Percentiles rank a stretch among this genome's conserved stretches.
phyloP scores from a whole-genome alignment of 2,113 vertebrate species.

The Cavia porcellus region DNA sequence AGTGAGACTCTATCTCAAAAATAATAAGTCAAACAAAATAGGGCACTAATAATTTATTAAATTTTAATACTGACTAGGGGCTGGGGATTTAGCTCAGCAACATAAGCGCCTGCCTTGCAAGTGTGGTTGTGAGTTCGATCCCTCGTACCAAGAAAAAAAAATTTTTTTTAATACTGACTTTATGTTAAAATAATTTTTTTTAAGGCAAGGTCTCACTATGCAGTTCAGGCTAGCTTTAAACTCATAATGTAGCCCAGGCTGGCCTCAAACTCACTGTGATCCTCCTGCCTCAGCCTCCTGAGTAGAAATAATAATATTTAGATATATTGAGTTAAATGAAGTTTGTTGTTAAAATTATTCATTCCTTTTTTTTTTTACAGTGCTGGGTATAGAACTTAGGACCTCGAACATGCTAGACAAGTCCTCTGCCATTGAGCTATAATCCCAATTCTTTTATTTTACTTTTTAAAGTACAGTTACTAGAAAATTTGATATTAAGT shows the following conservation, averaged over 20 bases:
- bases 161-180: slow-evolving; percentile 2
- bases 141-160: no score
- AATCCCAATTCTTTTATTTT: not conserved
- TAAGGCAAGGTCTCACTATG: no score
- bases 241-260: not conserved
- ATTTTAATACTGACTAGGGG: no score
- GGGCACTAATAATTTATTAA: not conserved
- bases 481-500: slow-evolving; percentile 27
- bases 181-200: not conserved
- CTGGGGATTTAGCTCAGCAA: no score
- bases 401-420: not conserved
- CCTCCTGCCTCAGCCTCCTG: not conserved
- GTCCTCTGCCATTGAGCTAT: not conserved
- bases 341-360: slow-evolving; percentile 51
- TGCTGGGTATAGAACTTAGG: not conserved
- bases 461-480: slow-evolving; percentile 36
- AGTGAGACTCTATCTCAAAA: not conserved
- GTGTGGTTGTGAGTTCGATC: no score
- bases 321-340: not conserved
- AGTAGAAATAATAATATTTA: slow-evolving; percentile 3
- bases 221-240: not conserved
- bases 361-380: not conserved
- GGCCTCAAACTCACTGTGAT: not conserved
- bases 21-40: not conserved
- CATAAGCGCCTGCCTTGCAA: no score